These are phyloP conservation scores for Meteorus sp. DNA, from an alignment of 1,140 invertebrate genomes.

Conservation along the genomic window DNA sequence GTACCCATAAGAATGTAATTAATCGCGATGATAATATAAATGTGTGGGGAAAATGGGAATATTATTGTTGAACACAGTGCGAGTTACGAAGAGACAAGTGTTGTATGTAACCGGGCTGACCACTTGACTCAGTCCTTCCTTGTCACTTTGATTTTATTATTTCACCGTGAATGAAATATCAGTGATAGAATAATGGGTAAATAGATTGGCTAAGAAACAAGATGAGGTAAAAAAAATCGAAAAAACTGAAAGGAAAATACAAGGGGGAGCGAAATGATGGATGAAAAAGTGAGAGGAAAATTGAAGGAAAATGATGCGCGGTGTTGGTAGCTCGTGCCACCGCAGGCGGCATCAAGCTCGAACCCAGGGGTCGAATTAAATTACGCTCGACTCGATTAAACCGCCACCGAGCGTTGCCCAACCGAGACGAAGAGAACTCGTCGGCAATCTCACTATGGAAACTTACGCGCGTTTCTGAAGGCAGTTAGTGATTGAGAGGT, in stretches of 20 bases:
- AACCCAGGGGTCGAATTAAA: slow-evolving; percentile 48
- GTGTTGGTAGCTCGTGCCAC: slow-evolving; percentile 28
- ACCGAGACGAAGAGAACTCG: neutral
- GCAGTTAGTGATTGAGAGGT: neutral
- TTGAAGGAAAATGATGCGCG: slow-evolving; percentile 16
- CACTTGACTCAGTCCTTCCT: slow-evolving; percentile 6
- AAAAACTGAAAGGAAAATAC: neutral
- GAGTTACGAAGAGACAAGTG: too few species aligned
- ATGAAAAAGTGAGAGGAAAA: neutral
- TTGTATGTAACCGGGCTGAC: neutral
- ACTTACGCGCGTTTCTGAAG: neutral
- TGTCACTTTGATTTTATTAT: slow-evolving; percentile 47
- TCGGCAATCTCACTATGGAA: neutral
- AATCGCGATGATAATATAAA: too few species aligned
- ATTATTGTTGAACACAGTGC: too few species aligned
- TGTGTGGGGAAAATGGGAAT: too few species aligned
- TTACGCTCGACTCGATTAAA: slow-evolving; percentile 52
- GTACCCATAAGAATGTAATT: too few species aligned
- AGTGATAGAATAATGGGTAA: slow-evolving; percentile 22
- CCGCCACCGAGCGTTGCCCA: slow-evolving; percentile 19
- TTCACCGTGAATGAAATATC: slow-evolving; percentile 34
- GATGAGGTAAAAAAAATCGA: too few species aligned
- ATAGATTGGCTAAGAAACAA: too few species aligned
- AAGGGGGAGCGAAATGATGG: slow-evolving; percentile 4
- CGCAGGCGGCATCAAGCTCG: slow-evolving; percentile 26